Percentiles rank a stretch among this genome's conserved stretches.
Conservation (phyloP, 2,888 invertebrate genomes). For the Andrena flavipes region DNA sequence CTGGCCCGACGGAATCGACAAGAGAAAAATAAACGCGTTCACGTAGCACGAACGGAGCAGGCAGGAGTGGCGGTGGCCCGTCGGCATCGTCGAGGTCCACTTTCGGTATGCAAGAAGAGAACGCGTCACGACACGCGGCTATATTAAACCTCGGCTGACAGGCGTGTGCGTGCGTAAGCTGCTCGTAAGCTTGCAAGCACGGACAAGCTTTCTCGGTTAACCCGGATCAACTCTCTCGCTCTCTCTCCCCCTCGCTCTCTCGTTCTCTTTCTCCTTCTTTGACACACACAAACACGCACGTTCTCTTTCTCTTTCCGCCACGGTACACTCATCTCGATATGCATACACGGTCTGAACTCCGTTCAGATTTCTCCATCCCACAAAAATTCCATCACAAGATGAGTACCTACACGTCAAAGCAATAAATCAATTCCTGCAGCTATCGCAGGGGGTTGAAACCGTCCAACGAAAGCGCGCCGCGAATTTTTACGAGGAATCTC, state of each 20-base stretch:
- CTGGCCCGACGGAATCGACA: conserved; percentile 45
- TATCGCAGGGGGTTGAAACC: not conserved
- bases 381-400: not conserved
- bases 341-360: not conserved
- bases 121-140: conserved; percentile 67
- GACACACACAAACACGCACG: too few relatives aligned
- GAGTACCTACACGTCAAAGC: not conserved
- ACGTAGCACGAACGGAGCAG: conserved; percentile 21
- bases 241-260: not conserved
- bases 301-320: not conserved
- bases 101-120: conserved; percentile 73
- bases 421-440: conserved; percentile 9
- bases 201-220: conserved; percentile 43
- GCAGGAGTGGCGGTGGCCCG: conserved; percentile 47
- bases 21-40: conserved; percentile 52
- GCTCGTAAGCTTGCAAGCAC: conserved; percentile 58
- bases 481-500: not conserved
- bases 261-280: not conserved
- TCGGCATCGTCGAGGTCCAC: conserved; percentile 65
- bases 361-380: conserved; percentile 1
- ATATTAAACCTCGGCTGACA: conserved; percentile 69
- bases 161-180: conserved; percentile 53
- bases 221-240: conserved; percentile 20
- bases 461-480: not conserved
- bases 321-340: not conserved